Base-by-base conservation (phyloP, 2,113 vertebrate species). In the Chlorodrepanis virens region DNA sequence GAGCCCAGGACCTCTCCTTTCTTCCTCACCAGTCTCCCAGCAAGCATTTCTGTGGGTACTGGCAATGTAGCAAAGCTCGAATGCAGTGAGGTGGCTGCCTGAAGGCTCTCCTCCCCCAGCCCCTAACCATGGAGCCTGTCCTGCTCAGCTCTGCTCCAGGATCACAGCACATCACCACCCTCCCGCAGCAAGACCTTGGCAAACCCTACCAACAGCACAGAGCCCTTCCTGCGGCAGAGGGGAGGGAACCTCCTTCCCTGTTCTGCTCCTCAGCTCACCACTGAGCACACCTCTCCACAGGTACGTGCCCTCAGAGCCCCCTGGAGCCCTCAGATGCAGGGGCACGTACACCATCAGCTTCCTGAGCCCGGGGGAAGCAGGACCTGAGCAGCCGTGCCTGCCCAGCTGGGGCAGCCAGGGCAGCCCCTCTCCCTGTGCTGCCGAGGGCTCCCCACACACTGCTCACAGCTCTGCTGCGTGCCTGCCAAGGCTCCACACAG, bases 401-500 rank as follows among this genome's bases (percentile, higher is more conserved):
- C 14, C 40, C 9, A 25, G 59, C 74, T 5, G 3, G 37, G 60
- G 70, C 44, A 50, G 53, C 35, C 69, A 31, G 50, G 14, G 45
- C 17, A 6, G 2, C 5, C 9, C 24, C 64, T 47, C 8, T 7
- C 74, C 61, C 39, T 42, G 45, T 3, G 45, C 59, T 47, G 52
- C 76, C 85, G 17, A 10, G 23, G 35, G 74, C 64, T 12, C 42
- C 42, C 65, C 31, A 29, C 35, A 42, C 44, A 4, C 29, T 0
- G 1, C 72, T 28, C 64, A 5, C 0, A 0, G 50, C 76, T 31
- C 65, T 53, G 57, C 60, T 3, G 3, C 2, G 25, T 0, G 9
- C 9, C 59, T 35, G 68, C 3, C 12, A 50, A 21, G 70, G 44
- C 71, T 68, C 2, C 0, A 5, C 57, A 21, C n/a, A 1, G 11